These are phyloP conservation scores for Neoniphon sammara DNA, from an alignment of 2,797 vertebrate genomes.

Conservation along the genomic window DNA sequence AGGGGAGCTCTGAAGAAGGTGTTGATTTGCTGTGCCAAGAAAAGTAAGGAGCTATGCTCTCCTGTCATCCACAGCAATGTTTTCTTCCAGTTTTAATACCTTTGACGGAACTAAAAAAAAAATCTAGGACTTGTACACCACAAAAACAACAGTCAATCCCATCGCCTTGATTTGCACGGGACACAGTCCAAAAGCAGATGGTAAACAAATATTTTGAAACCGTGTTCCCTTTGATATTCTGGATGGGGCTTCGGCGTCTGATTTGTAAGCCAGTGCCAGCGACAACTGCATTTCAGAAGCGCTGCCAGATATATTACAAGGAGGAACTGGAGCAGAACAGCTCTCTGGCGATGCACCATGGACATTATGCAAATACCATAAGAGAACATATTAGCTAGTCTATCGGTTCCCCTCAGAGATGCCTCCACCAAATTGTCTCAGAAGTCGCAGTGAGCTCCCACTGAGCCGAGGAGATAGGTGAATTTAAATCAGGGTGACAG, in stretches of 20 bases:
- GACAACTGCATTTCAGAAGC: constrained; percentile 82
- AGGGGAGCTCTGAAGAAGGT: constrained; percentile 47
- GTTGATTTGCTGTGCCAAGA: constrained; percentile 52
- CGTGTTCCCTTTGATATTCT: constrained; percentile 75
- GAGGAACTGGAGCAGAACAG: constrained; percentile 84
- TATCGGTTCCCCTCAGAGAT: constrained; percentile 80
- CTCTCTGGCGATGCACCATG: constrained; percentile 80
- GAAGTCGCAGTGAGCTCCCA: constrained; percentile 79
- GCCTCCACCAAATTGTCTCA: constrained; percentile 81
- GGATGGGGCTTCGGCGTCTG: constrained; percentile 73
- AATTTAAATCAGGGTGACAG: constrained; percentile 78
- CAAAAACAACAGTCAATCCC: constrained; percentile 40
- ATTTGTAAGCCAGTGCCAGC: constrained; percentile 79
- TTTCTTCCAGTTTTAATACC: constrained; percentile 54
- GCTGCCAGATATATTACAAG: constrained; percentile 85
- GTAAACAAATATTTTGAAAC: constrained; percentile 78
- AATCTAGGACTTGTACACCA: constrained; percentile 21
- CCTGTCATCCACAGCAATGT: constrained; percentile 45
- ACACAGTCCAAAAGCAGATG: constrained; percentile 74
- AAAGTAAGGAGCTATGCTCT: constrained; percentile 30
- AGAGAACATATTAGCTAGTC: constrained; percentile 84
- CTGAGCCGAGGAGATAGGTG: constrained; percentile 74
- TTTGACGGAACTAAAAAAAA: constrained; percentile 37
- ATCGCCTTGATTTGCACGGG: constrained; percentile 64
- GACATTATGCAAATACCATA: constrained; percentile 85